Conservation (phyloP, 2,888 invertebrate genomes). For the Lottia gigantea region DNA sequence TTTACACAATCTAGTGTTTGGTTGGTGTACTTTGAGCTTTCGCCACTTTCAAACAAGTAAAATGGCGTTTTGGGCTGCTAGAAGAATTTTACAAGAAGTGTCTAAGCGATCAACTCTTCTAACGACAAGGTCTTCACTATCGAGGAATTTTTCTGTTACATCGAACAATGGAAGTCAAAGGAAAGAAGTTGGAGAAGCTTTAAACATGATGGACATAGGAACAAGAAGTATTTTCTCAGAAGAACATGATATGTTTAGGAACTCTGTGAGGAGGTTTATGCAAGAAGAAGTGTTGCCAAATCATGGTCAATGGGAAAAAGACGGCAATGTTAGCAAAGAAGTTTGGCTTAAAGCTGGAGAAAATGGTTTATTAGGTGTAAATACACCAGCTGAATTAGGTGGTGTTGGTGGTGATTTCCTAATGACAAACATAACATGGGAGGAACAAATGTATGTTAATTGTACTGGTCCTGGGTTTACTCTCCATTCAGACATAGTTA, state of each 20-base stretch:
- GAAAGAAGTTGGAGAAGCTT: slow-evolving; percentile 53
- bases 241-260: slow-evolving; percentile 69
- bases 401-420: slow-evolving; percentile 69
- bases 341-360: slow-evolving; percentile 68
- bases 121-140: too few species aligned
- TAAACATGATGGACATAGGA: slow-evolving; percentile 66
- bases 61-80: too few species aligned
- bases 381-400: slow-evolving; percentile 65
- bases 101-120: too few species aligned
- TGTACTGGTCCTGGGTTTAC: slow-evolving; percentile 67
- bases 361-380: slow-evolving; percentile 67
- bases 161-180: background rate
- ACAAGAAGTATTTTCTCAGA: slow-evolving; percentile 65
- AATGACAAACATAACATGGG: slow-evolving; percentile 66
- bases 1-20: too few species aligned
- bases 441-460: slow-evolving; percentile 68
- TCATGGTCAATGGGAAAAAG: slow-evolving; percentile 65
- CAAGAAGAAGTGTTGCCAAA: slow-evolving; percentile 67
- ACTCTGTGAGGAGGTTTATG: slow-evolving; percentile 66
- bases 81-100: too few species aligned
- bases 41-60: too few species aligned
- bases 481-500: slow-evolving; percentile 70
- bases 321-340: slow-evolving; percentile 62
- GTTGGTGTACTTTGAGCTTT: too few species aligned
- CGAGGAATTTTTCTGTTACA: background rate